Evolutionary conservation across 2,113 vertebrate species (phyloP).

Genomic region (Uropsilus gracilis): DNA sequence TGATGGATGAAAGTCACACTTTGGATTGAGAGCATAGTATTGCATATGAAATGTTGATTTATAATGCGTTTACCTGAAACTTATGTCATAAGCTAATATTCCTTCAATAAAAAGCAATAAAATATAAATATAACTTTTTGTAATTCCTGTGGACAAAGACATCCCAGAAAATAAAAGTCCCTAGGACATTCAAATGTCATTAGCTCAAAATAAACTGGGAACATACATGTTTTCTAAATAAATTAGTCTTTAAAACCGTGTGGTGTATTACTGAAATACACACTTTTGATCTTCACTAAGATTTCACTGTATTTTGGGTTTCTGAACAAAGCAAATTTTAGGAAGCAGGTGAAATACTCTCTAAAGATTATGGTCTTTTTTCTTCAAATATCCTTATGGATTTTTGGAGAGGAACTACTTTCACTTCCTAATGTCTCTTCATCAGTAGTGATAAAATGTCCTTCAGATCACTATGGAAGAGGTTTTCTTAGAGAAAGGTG

Average conservation of each 20-base stretch:
- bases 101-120: too few relatives aligned
- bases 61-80: too few relatives aligned
- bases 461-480: not conserved
- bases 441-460: not conserved
- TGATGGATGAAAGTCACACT: too few relatives aligned
- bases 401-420: not conserved
- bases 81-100: too few relatives aligned
- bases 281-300: not conserved
- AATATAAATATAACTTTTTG: not conserved
- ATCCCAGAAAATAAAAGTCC: not conserved
- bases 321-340: not conserved
- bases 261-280: not conserved
- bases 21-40: too few relatives aligned
- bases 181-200: not conserved
- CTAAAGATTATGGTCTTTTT: not conserved
- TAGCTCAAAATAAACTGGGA: not conserved
- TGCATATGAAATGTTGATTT: too few relatives aligned
- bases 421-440: not conserved
- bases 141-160: not conserved
- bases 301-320: not conserved
- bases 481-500: not conserved
- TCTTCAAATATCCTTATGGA: not conserved
- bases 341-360: not conserved
- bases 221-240: not conserved
- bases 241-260: not conserved